Base-by-base conservation (phyloP, 2,888 invertebrate species). In the Drymonia ruficornis region DNA sequence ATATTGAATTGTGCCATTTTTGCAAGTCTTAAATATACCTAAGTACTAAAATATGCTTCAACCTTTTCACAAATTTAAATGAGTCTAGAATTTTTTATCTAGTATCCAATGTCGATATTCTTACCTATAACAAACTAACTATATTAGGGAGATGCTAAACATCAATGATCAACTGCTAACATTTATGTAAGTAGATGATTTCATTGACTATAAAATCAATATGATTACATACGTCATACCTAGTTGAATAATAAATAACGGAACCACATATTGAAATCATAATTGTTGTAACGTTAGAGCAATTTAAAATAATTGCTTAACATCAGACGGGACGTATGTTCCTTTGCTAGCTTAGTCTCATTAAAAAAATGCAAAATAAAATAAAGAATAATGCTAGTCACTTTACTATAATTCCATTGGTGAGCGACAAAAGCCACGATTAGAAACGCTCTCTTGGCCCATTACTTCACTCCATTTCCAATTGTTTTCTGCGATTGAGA, bases 171-270 rank as follows among this genome's bases (percentile, higher is more conserved):
- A n/a, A n/a, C n/a, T n/a, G n/a, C n/a, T n/a, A n/a, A n/a, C n/a
- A n/a, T n/a, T 52, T 55, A 46, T 57, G 53, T 56, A 63, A 23
- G 63, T 61, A 54, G 53, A 62, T 69, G 64, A 62, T 63, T 60
- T 61, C 61, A 67, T 56, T 56, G 51, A 49, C 43, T 50, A 48
- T 51, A 44, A 53, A 46, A 48, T 42, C 18, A 49, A 43, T 51
- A 28, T 46, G 23, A 11, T 31, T 31, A 31, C 31, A 0, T 38
- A 38, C 13, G 13, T 11, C 5, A 38, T 38, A n/a, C n/a, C n/a
- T n/a, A 15, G 4, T 38, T 38, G 38, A 13, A 38, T 31, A 11
- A 31, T 38, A 38, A 38, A 38, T 38, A 38, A 38, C 7, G 6
- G 4, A 15, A 15, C 38, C n/a, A 1, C 8, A 38, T 0, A 38